Evolutionary conservation across 2,113 vertebrate genomes (phyloP), one percentile per base, ranked within the genome.

Genomic region (Aspidoscelis tigris): DNA sequence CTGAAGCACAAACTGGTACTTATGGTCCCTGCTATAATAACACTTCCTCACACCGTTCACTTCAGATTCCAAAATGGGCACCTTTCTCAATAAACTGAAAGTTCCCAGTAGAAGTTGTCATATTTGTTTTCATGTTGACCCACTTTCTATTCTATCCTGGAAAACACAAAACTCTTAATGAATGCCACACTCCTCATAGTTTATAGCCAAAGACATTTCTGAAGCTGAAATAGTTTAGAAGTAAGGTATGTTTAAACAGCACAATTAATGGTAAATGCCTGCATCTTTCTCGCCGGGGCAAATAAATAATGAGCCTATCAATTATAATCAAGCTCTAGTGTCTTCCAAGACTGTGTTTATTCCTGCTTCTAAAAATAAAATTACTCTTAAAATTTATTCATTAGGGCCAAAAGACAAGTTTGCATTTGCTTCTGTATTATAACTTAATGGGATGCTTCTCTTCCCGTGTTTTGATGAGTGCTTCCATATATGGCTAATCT

Each of bases 81-180:
- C 53, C 8, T 4, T 83, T 86, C 75, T 84, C 43, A 61, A 81
- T 85, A 90, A 33, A 85, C 85, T 77, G 84, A n/a, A 39, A 86
- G 80, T 92, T 86, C 86, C 81, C 33, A 81, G 84, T 83, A 55
- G 89, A 90, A 90, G 78, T 43, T 69, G 61, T 85, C 33, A 88
- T 7, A 64, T 88, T 88, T 82, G n/a, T 82, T 86, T 88, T 89
- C 75, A 83, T n/a, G 26, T 81, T 88, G 85, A 86, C 87, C 86
- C 2, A 24, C 65, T 66, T 88, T 88, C 84, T 0, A 0, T 89
- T 93, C 74, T n/a, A 80, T 73, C 53, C 22, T 65, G 74, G n/a
- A 83, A 71, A 90, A 82, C 55, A 92, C 58, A 14, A 89, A 83
- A 87, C 21, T n/a, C 64, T 21, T 84, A 80, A 64, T 70, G 75